Evolutionary conservation across 2,113 vertebrate species (phyloP), one percentile per base, ranked within the genome.

Genomic region (Datnioides undecimradiatus): DNA sequence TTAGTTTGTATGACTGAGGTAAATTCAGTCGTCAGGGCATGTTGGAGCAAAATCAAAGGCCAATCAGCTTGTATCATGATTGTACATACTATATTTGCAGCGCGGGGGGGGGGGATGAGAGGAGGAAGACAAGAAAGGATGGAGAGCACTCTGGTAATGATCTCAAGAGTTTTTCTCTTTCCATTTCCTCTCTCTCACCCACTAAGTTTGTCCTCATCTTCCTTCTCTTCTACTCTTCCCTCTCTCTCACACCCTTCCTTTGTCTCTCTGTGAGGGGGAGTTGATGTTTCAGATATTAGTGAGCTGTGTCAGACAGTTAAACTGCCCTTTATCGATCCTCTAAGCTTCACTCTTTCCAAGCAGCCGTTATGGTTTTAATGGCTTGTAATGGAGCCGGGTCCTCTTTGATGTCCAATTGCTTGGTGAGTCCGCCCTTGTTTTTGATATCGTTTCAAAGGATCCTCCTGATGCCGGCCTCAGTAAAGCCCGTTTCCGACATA

Each of bases 201-300:
- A 69, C 76, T 70, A 79, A 77, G 49, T 73, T 83, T 76, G 54
- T 72, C 33, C 54, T 77, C 75, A 29, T 75, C 64, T 31, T 57
- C 17, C 48, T 43, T 75, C 52, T 73, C 45, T n/a, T n/a, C n/a
- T n/a, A n/a, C n/a, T 43, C 51, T 45, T 36, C 3, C 8, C 33
- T 57, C 25, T 3, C 16, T 31, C 60, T n/a, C 40, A 48, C 43
- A 36, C 52, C 43, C 31, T 64, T 31, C 38, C 51, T 71, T 62
- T 59, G 54, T 51, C 72, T 76, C 82, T 80, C 55, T 80, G 72
- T 68, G 76, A 90, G 82, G 63, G 59, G 79, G 59, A 88, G 92
- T 90, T 91, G 91, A 92, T 91, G 92, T 90, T 93, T 89, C 91
- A 92, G 89, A 94, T 94, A 94, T 94, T 92, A 93, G 92, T 89